Evolutionary conservation across 2,888 invertebrate species (phyloP), one percentile per base, ranked within the genome.

Genomic region (Oligia latruncula): DNA sequence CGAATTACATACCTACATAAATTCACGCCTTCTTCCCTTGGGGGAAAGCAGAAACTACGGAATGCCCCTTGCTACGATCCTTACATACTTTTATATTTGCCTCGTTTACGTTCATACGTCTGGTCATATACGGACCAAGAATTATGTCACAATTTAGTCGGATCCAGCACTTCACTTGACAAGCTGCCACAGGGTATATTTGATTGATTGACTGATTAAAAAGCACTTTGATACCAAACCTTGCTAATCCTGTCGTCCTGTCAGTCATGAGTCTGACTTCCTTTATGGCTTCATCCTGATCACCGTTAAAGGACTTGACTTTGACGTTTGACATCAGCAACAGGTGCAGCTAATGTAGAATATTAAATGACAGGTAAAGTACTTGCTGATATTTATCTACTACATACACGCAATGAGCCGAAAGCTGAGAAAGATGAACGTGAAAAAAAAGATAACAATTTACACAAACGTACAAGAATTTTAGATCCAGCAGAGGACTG

Each of bases 261-360:
- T 40, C 77, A 67, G 75, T 83, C 87, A 86, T n/a, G 11, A 29
- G 17, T 64, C 29, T 43, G 46, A 73, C 74, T 77, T 85, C 72
- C 64, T 75, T 60, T 83, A 80, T 55, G 60, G 66, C 71, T 64
- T 77, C 75, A 87, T 85, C 70, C 87, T 87, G 84, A 68, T 70
- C 40, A 29, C 43, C 55, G 35, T 67, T 64, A 77, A 73, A 46
- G 60, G 83, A 55, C 9, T 73, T 76, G 79, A 72, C 77, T 74
- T 83, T 83, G 85, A 83, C 66, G 68, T 67, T 75, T 85, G 80
- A 83, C 70, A 62, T 46, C 43, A 77, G 52, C 65, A 79, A 72
- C 72, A 73, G 72, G 46, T 66, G 68, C 35, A 43, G 43, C 17
- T 71, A 20, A 72, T 68, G 15, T 43, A 17, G 79, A 79, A 83